Conservation (phyloP, 2,888 invertebrate genomes). For the Microplitis deprimator region DNA sequence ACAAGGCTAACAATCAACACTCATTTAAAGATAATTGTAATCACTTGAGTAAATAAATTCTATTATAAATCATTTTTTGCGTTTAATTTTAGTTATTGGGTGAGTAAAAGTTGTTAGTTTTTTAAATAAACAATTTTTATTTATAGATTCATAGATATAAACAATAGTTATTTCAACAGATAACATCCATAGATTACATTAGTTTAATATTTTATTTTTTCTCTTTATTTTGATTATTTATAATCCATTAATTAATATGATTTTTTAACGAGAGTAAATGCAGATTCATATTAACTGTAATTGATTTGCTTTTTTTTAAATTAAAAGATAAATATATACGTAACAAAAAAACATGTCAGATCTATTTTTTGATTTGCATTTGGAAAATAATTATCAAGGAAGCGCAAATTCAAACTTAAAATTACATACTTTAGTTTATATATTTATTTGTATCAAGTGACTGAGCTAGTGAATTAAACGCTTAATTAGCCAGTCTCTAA, state of each 20-base stretch:
- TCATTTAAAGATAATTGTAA: neutral
- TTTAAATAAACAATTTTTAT: neutral
- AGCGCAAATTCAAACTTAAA: neutral
- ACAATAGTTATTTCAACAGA: slow-evolving; percentile 2
- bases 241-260: neutral
- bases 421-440: neutral
- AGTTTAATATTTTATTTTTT: neutral
- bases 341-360: neutral
- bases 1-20: neutral
- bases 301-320: neutral
- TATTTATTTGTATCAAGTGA: too few species aligned
- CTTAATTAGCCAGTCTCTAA: too few species aligned
- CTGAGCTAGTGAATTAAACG: too few species aligned
- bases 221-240: neutral
- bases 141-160: neutral
- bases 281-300: neutral
- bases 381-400: neutral
- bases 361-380: neutral
- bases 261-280: neutral
- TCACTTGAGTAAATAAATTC: slow-evolving; percentile 27
- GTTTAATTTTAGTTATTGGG: neutral
- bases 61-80: slow-evolving; percentile 1
- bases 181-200: slow-evolving; percentile 5
- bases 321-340: too few species aligned
- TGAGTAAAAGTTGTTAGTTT: neutral